Percentiles rank a stretch among this genome's conserved stretches.
phyloP scores from a whole-genome alignment of 2,797 vertebrate genomes.

The Anableps anableps region DNA sequence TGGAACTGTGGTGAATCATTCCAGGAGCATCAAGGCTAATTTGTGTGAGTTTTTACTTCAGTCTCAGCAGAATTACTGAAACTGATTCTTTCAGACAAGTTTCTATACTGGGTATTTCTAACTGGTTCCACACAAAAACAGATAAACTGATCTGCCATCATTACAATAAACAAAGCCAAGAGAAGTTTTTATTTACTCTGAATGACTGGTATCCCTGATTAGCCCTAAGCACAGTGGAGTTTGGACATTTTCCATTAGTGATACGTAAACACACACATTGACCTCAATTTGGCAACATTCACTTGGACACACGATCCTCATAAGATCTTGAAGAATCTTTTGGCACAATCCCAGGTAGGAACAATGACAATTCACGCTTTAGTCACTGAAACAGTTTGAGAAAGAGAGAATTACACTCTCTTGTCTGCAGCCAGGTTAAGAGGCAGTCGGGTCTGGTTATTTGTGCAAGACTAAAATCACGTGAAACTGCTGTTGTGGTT shows the following conservation, averaged over 20 bases:
- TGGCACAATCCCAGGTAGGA: constrained; percentile 34
- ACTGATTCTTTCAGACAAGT: neutral
- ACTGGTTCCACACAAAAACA: neutral
- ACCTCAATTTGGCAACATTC: constrained; percentile 39
- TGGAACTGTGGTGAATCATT: too few relatives aligned
- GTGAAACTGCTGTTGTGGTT: constrained; percentile 30
- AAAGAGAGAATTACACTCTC: neutral
- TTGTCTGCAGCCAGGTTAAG: neutral
- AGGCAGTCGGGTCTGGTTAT: neutral
- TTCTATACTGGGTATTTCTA: neutral
- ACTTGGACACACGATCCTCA: neutral
- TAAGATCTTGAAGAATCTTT: neutral
- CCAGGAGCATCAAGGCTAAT: too few relatives aligned
- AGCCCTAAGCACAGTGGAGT: constrained; percentile 25
- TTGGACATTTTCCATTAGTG: constrained; percentile 46
- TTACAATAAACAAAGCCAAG: neutral
- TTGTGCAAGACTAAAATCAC: constrained; percentile 21
- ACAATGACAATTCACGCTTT: neutral
- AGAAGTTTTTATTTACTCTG: neutral
- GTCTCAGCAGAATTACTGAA: too few relatives aligned
- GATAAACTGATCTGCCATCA: neutral
- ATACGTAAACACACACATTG: constrained; percentile 69
- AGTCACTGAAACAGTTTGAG: neutral
- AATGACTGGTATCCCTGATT: constrained; percentile 12
- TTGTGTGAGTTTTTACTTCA: too few relatives aligned